phyloP scores from a whole-genome alignment of 2,113 vertebrate genomes.

The Psammodynastes pulverulentus region DNA sequence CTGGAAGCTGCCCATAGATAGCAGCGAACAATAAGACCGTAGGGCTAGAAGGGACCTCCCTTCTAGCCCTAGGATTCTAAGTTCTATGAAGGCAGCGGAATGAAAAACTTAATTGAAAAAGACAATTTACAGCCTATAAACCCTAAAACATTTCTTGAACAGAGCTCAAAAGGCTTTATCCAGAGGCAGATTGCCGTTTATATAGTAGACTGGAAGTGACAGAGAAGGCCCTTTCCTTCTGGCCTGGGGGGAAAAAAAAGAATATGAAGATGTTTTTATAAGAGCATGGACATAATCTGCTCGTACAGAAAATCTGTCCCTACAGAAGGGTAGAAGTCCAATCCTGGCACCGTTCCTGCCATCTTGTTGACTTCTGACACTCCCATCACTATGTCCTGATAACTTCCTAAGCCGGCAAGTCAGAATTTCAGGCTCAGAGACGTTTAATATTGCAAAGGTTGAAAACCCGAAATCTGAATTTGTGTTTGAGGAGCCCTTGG shows the following conservation, averaged over 20 bases:
- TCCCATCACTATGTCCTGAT: background rate
- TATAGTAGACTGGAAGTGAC: background rate
- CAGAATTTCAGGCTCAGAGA: background rate
- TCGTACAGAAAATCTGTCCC: background rate
- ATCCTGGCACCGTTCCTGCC: background rate
- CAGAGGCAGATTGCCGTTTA: background rate
- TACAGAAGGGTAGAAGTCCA: background rate
- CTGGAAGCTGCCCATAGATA: background rate
- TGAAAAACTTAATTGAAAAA: background rate
- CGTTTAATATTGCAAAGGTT: background rate
- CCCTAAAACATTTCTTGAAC: background rate
- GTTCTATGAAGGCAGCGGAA: background rate
- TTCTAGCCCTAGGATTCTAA: background rate
- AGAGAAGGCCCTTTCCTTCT: background rate
- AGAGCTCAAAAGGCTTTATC: background rate
- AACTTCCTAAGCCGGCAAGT: background rate
- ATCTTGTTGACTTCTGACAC: background rate
- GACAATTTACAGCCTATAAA: background rate
- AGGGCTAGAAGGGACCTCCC: too few species aligned
- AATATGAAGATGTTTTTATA: background rate
- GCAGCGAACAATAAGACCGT: background rate
- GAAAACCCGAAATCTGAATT: background rate
- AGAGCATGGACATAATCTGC: background rate
- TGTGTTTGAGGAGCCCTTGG: background rate
- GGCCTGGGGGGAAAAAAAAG: background rate